phyloP scores from a whole-genome alignment of 2,797 vertebrate species.

The Acropternis orthonyx region DNA sequence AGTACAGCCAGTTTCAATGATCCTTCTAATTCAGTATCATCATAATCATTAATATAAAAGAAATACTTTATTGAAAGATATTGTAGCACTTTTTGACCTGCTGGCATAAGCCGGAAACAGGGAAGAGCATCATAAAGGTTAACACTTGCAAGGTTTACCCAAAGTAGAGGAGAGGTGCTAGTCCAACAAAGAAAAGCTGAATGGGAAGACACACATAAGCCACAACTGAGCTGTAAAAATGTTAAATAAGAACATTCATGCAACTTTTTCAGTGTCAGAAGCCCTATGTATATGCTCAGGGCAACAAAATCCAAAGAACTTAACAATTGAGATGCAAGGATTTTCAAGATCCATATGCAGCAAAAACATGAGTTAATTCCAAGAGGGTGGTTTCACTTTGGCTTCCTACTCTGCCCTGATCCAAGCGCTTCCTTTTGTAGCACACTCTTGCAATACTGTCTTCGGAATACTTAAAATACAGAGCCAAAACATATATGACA shows the following conservation, averaged over 20 bases:
- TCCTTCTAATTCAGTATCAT: not conserved
- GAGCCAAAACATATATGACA: not conserved
- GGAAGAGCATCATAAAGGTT: not conserved
- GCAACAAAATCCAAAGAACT: not conserved
- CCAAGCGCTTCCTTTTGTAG: not conserved
- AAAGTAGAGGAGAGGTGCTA: not conserved
- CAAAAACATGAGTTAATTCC: not conserved
- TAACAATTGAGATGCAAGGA: not conserved
- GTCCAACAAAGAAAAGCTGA: not conserved
- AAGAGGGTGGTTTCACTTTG: not conserved
- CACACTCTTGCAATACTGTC: not conserved
- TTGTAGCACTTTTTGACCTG: not conserved
- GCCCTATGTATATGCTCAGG: not conserved
- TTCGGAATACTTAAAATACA: not conserved
- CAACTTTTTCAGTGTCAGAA: not conserved
- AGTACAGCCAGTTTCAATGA: not conserved
- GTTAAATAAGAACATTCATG: not conserved
- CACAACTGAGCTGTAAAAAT: not conserved
- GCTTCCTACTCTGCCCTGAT: not conserved
- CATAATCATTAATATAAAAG: not conserved
- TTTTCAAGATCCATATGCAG: not conserved
- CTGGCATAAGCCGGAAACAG: rapidly evolving
- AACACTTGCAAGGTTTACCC: not conserved
- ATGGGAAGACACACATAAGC: not conserved
- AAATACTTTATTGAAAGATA: not conserved